A percentile compares a stretch with the other conserved stretches of the same genome.
Conservation (phyloP, 2,888 invertebrate genomes). For the Eupithecia vulgata region DNA sequence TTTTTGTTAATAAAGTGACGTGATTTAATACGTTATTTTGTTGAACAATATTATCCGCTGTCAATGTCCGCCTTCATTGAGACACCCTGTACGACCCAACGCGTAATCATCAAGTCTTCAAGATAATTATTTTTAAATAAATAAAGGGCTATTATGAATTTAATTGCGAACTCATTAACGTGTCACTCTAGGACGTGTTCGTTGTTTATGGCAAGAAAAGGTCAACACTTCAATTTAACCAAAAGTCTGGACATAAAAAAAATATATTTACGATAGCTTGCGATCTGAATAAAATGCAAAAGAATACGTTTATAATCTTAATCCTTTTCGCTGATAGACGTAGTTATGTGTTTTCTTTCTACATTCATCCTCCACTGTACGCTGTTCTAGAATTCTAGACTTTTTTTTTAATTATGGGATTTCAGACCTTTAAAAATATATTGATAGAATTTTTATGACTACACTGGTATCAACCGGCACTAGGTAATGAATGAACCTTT, state of each 20-base stretch:
- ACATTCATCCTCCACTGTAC: too few species aligned
- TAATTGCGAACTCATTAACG: slow-evolving; percentile 65
- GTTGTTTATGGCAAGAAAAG: slow-evolving; percentile 8
- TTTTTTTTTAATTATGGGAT: too few species aligned
- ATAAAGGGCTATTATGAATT: slow-evolving; percentile 49
- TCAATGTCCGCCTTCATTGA: slow-evolving; percentile 1
- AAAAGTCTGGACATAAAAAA: not conserved
- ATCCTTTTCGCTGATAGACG: too few species aligned
- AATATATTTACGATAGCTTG: not conserved
- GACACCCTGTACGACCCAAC: not conserved
- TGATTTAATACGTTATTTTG: not conserved
- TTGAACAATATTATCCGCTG: not conserved
- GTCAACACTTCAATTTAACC: slow-evolving; percentile 5
- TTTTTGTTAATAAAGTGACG: too few species aligned
- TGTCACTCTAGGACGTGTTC: slow-evolving; percentile 46
- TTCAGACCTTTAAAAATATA: too few species aligned
- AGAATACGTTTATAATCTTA: not conserved
- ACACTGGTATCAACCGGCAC: too few species aligned
- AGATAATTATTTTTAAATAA: slow-evolving; percentile 47
- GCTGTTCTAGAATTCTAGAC: too few species aligned
- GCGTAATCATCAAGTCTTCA: not conserved
- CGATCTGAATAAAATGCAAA: not conserved
- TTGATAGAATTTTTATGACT: too few species aligned
- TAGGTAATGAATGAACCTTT: too few species aligned
- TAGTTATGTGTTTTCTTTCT: too few species aligned